These are phyloP conservation scores for Brachionus asplanchnoidis DNA, from an alignment of 1,140 invertebrate species.

Conservation along the genomic window DNA sequence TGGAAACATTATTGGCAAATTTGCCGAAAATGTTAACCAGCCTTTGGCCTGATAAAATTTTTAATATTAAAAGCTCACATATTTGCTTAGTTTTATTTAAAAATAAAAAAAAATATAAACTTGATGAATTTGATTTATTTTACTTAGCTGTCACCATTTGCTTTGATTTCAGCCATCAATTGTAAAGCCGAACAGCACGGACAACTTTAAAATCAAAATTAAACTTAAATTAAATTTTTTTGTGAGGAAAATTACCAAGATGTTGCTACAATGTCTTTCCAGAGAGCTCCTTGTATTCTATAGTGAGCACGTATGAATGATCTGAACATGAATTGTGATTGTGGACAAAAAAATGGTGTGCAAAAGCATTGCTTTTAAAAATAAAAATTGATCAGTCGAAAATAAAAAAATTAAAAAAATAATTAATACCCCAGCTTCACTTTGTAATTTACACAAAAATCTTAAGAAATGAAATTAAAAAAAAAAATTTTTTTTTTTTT, in stretches of 20 bases:
- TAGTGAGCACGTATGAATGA: not conserved
- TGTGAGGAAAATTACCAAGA: not conserved
- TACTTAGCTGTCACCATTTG: not conserved
- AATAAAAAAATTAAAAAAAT: not conserved
- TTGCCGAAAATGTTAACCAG: constrained; percentile 64
- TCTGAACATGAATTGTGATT: not conserved
- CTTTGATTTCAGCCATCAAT: constrained; percentile 2
- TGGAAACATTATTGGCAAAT: constrained; percentile 72
- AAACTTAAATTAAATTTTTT: not conserved
- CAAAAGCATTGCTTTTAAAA: not conserved
- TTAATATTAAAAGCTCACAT: not conserved
- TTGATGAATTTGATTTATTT: not conserved
- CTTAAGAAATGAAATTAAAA: not conserved
- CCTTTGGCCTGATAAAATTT: not conserved
- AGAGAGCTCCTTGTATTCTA: not conserved
- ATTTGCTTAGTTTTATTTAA: not conserved
- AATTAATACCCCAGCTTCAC: not conserved
- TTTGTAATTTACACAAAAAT: not conserved
- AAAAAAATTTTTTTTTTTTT: not conserved
- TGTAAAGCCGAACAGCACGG: not conserved
- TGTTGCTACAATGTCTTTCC: not conserved
- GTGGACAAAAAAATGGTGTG: constrained; percentile 2
- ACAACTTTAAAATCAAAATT: not conserved
- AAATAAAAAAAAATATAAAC: not conserved
- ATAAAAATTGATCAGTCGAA: not conserved